Evolutionary conservation across 2,113 vertebrate species (phyloP).

Genomic region (Anolis sagrei): DNA sequence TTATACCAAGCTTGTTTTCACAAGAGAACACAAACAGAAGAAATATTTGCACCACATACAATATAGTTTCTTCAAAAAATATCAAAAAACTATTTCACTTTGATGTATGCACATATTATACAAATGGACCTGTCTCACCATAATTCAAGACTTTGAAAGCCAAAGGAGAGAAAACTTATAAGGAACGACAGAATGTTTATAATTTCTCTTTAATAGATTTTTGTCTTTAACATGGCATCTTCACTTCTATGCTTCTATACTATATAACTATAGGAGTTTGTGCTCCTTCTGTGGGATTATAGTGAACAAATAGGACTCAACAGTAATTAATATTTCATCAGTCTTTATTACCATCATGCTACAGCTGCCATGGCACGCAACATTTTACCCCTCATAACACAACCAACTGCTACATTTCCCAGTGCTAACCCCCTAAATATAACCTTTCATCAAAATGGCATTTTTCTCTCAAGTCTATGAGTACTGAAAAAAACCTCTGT

Average conservation of each 20-base stretch:
- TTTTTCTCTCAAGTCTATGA: background rate
- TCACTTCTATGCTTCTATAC: background rate
- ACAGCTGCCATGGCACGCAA: slow-evolving; percentile 53
- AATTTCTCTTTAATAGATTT: background rate
- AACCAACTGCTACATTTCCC: slow-evolving; percentile 57
- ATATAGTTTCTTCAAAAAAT: background rate
- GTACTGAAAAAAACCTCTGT: slow-evolving; percentile 1
- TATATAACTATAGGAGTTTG: background rate
- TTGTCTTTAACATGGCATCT: background rate
- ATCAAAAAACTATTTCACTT: background rate
- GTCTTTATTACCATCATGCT: slow-evolving; percentile 30
- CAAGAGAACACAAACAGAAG: background rate
- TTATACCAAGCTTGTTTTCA: background rate
- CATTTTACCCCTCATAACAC: background rate
- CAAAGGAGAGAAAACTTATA: background rate
- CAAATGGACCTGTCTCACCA: background rate
- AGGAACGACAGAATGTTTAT: background rate
- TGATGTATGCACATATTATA: background rate
- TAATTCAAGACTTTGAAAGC: background rate
- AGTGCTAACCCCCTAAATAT: slow-evolving; percentile 35
- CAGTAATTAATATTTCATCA: slow-evolving; percentile 4
- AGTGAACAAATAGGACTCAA: slow-evolving; percentile 16
- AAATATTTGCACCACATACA: background rate
- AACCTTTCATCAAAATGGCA: slow-evolving; percentile 38
- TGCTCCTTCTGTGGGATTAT: background rate